Base-by-base conservation (phyloP, 2,113 vertebrate species). In the Herpetotheres cachinnans region DNA sequence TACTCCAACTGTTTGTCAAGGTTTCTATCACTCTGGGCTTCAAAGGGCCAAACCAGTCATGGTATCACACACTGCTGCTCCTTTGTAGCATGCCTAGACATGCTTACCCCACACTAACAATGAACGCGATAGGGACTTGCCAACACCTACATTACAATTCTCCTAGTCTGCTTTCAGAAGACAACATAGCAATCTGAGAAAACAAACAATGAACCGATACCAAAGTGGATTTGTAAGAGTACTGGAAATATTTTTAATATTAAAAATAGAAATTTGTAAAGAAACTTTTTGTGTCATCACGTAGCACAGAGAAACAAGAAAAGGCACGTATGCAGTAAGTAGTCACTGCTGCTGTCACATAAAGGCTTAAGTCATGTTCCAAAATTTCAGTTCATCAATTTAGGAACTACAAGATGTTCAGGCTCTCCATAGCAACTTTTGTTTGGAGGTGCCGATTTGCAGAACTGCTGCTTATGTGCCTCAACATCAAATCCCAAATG, bases 61-160 rank as follows among this genome's bases (percentile, higher is more conserved):
- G 44, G 30, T 36, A 44, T 29, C 61, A 2, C 2, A 56, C 63
- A 38, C 83, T 52, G 81, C 4, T 82, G 73, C 77, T 93, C 77
- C 32, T 59, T 4, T 36, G 65, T 10, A 21, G 76, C 47, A 0
- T 55, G 94, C 93, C 84, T 50, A 32, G 58, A 55, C 93, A 3
- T 0, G 87, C 66, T 71, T n/a, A 47, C 73, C 85, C n/a, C 40
- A 36, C 21, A 0, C 73, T 2, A 32, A 36, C 82, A 72, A n/a
- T 2, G 44, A 65, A n/a, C 1, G 1, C 1, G 0, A 24, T 1
- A 44, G 44, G 77, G 69, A 66, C 52, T 0, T 22, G 89, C 80
- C 59, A 58, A 70, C 55, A 46, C 95, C 25, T 54, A 84, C 19
- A 0, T 1, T 36, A 34, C 26, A 27, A 11, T 25, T n/a, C 84